These are phyloP conservation scores for Carterocephalus palaemon DNA, from an alignment of 2,888 invertebrate species.

Conservation along the genomic window DNA sequence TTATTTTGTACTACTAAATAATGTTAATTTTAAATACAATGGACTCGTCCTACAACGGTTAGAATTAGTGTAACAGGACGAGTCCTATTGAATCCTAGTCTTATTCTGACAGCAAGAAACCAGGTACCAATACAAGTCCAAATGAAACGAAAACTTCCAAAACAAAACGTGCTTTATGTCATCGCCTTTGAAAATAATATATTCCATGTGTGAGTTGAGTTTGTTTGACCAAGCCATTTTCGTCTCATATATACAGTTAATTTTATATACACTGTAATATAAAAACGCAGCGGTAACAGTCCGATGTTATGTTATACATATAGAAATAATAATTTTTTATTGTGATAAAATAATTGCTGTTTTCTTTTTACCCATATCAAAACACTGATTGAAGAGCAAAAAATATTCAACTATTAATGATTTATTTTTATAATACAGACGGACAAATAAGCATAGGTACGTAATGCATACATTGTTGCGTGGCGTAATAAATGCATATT, in stretches of 20 bases:
- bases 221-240: conserved; percentile 32
- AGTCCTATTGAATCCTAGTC: conserved; percentile 7
- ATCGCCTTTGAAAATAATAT: conserved; percentile 10
- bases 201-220: conserved; percentile 10
- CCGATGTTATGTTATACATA: conserved; percentile 76
- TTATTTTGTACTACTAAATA: no score
- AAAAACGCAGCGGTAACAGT: conserved; percentile 67
- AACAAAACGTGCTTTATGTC: conserved; percentile 14
- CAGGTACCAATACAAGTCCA: conserved; percentile 19
- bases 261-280: conserved; percentile 54
- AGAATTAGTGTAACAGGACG: neutral
- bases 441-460: neutral
- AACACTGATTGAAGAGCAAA: no score
- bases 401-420: neutral
- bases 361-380: conserved; percentile 33
- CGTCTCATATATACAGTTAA: conserved; percentile 34
- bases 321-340: conserved; percentile 75
- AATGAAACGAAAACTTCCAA: conserved; percentile 4
- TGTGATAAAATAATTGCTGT: conserved; percentile 57
- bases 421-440: conserved; percentile 6
- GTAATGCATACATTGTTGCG: no score
- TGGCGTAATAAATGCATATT: no score
- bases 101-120: conserved; percentile 6
- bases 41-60: no score
- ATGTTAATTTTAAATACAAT: no score